These are phyloP conservation scores for Myotis daubentonii DNA, from an alignment of 2,797 vertebrate genomes.

Conservation along the genomic window DNA sequence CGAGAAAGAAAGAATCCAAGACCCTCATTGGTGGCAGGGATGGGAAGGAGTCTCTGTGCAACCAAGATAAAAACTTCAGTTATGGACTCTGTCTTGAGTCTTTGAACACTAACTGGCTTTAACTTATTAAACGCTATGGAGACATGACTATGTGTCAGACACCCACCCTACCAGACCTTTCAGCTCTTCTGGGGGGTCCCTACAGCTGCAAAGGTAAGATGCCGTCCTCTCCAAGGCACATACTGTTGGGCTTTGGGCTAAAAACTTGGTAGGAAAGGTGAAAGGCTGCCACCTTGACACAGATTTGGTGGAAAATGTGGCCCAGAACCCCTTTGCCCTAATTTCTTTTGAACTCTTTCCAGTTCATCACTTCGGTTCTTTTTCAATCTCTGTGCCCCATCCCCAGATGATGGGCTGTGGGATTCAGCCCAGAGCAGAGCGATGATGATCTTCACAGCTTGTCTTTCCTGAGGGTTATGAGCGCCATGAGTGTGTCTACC, in stretches of 20 bases:
- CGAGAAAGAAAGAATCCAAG: not conserved
- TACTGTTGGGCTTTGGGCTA: not conserved
- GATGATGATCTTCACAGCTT: not conserved
- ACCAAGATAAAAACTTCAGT: not conserved
- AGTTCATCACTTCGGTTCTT: not conserved
- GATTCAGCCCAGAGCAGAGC: not conserved
- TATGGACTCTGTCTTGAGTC: not conserved
- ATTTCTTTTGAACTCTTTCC: not conserved
- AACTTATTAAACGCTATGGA: not conserved
- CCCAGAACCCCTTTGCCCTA: not conserved
- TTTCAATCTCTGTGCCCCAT: not conserved
- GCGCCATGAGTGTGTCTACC: accelerated
- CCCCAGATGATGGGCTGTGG: not conserved
- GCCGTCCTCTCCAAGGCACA: not conserved
- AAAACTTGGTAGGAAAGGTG: not conserved
- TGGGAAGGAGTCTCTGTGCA: not conserved
- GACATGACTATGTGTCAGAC: not conserved
- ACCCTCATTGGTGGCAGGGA: too few species aligned
- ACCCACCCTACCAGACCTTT: not conserved
- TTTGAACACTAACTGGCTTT: not conserved
- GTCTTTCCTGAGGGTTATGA: not conserved
- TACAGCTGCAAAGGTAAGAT: not conserved
- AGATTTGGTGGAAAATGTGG: not conserved
- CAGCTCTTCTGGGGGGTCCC: not conserved
- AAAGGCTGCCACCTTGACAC: not conserved